Percentiles rank a stretch among this genome's conserved stretches.
Conservation (phyloP, 2,797 vertebrate genomes). For the Psittacula echo region DNA sequence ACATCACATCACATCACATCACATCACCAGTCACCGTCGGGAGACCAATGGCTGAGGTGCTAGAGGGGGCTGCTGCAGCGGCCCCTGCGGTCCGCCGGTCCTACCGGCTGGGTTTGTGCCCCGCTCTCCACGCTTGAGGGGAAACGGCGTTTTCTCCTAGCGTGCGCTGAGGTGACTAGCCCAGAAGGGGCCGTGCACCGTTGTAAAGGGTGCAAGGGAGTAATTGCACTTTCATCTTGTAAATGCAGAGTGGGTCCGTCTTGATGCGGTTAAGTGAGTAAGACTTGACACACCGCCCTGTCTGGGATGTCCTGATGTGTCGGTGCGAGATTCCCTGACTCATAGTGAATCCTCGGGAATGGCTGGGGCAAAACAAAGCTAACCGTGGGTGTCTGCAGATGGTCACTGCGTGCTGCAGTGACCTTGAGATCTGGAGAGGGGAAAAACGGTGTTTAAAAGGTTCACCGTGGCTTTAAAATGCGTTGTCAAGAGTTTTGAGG, state of each 20-base stretch:
- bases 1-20: no score
- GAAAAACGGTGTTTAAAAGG: background rate
- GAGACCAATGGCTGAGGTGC: background rate
- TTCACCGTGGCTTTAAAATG: background rate
- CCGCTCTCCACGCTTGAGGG: background rate
- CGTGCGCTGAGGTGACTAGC: fast-evolving
- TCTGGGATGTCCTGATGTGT: background rate
- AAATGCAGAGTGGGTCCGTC: background rate
- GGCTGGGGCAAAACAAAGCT: background rate
- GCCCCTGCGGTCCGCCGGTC: fast-evolving
- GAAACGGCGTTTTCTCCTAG: fast-evolving
- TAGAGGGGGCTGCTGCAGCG: background rate
- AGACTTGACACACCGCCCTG: background rate
- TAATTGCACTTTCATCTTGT: background rate
- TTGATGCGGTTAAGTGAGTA: background rate
- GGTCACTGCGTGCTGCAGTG: background rate
- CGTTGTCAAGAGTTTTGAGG: fast-evolving
- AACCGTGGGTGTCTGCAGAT: background rate
- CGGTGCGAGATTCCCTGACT: background rate
- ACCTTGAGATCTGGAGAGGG: background rate
- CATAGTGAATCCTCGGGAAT: background rate
- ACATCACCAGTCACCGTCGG: background rate
- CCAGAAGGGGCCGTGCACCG: background rate
- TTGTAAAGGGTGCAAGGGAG: background rate
- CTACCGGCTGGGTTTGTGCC: fast-evolving